Percentiles rank a stretch among this genome's conserved stretches.
Conservation (phyloP, 53 echinoderm and acorn worm genomes). For the Echinometra lucunter region DNA sequence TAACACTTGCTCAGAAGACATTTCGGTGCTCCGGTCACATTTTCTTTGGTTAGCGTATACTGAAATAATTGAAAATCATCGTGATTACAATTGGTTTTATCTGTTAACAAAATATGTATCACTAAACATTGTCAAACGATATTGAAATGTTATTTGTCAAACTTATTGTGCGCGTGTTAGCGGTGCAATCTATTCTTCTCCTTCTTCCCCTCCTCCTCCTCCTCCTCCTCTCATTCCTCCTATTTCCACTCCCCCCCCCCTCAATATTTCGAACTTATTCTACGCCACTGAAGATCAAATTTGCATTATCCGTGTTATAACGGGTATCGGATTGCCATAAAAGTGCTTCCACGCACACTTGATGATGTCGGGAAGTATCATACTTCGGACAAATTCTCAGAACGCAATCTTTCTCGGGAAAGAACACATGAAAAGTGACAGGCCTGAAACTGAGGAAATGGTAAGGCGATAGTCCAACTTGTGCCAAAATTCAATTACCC, state of each 20-base stretch:
- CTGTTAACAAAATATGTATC: no score
- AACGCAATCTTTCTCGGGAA: background rate
- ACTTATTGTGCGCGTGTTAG: no score
- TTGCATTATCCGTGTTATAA: background rate
- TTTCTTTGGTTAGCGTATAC: no score
- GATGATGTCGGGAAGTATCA: conserved; percentile 29
- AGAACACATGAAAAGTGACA: background rate
- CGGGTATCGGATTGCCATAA: background rate
- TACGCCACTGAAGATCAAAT: background rate
- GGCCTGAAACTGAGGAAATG: background rate
- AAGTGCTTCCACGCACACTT: conserved; percentile 43
- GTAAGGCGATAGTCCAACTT: background rate
- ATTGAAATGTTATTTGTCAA: no score
- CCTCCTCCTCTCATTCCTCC: background rate
- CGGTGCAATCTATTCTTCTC: no score
- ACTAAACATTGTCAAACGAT: no score
- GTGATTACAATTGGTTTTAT: no score
- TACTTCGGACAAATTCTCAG: background rate
- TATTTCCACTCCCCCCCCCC: no score
- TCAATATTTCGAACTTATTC: no score
- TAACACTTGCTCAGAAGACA: no score
- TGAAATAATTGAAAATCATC: no score
- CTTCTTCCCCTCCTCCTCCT: background rate
- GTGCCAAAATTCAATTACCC: conserved; percentile 7
- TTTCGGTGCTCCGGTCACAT: no score